Evolutionary conservation across 1,140 invertebrate genomes (phyloP), one percentile per base, ranked within the genome.

Genomic region (Hyles vespertilio): DNA sequence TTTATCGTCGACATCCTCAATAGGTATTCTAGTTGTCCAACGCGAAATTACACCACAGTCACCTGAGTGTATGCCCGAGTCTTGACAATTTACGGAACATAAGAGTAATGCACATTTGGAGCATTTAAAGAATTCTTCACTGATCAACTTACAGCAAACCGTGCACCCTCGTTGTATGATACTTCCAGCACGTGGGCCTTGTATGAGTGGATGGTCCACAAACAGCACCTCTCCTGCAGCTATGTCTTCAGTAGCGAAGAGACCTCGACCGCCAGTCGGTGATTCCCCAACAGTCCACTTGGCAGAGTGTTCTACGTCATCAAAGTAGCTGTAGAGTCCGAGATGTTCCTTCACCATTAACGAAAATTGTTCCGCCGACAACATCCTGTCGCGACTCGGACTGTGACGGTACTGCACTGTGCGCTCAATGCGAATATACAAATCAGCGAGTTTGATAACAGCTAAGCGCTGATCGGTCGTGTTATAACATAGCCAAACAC

Each of bases 221-320:
- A 94, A 94, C 9, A 96, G 91, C 34, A 93, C 70, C 79, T 95
- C 93, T 32, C 93, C 93, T 4, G 87, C 64, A 11, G 77, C 67
- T 9, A 95, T 93, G 63, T 93, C 90, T 44, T 92, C 82, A 0
- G 74, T 91, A 0, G 94, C 93, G 56, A 95, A 91, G 7, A 95
- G 61, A 9, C 94, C 94, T 4, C 93, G 91, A 2, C 94, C 94
- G 32, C 91, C 90, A 7, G 93, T 64, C 1, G 83, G 67, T 0
- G 93, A 94, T 56, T 88, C 78, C 9, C 67, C 67, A 43, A 94
- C 81, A 10, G 63, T 79, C 90, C 89, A 91, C 54, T 86, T 87
- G 55, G 57, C 62, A 22, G 64, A 57, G 64, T 76, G 59, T 59
- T 77, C 62, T 40, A 65, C 54, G 22, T 72, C 62, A 49, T 76